phyloP scores from a whole-genome alignment of 2,113 vertebrate genomes.

The Atlantisia rogersi region DNA sequence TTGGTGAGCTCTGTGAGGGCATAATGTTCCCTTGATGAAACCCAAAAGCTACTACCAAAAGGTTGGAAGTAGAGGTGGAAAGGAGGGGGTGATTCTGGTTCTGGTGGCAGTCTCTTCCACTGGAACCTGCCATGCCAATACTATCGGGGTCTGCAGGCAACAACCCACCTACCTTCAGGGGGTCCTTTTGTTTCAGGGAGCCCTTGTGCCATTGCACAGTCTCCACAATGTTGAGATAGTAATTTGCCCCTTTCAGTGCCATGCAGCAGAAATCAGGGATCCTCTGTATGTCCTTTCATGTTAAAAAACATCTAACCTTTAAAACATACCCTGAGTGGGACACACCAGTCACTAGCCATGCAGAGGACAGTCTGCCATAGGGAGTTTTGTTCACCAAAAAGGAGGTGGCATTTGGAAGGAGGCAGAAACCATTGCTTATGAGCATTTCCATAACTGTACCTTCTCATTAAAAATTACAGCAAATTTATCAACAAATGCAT shows the following conservation, averaged over 20 bases:
- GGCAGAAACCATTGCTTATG: not conserved
- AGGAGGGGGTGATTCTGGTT: not conserved
- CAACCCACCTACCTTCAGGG: not conserved
- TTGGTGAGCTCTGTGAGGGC: not conserved
- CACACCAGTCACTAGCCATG: not conserved
- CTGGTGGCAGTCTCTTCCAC: not conserved
- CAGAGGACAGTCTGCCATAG: not conserved
- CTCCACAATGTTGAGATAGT: fast-evolving
- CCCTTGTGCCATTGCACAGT: not conserved
- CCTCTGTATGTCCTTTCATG: not conserved
- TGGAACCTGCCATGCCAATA: fast-evolving
- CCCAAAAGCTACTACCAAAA: not conserved
- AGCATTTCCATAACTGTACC: not conserved
- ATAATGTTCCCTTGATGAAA: not conserved
- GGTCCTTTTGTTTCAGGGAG: not conserved
- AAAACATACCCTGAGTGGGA: not conserved
- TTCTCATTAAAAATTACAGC: not conserved
- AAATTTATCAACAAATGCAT: not conserved
- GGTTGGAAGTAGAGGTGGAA: not conserved
- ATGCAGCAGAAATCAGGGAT: not conserved
- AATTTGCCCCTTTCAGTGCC: fast-evolving
- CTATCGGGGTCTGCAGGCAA: not conserved
- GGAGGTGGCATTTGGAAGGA: not conserved
- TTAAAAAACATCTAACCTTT: not conserved
- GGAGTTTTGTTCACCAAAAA: not conserved